Conservation (phyloP, 2,888 invertebrate genomes). For the Lepidochrysops patricia region DNA sequence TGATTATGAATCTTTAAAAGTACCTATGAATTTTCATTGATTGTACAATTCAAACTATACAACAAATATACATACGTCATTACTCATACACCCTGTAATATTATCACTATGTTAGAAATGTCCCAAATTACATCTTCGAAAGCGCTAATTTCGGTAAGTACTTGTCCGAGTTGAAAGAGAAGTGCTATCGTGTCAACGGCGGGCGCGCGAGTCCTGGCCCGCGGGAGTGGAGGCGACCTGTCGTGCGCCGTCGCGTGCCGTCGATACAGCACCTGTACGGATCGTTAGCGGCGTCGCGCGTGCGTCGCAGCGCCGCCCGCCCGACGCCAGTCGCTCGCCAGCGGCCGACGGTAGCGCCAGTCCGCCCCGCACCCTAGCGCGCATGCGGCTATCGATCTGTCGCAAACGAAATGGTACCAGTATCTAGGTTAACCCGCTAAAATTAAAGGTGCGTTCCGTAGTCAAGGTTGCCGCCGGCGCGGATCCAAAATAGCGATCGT, state of each 20-base stretch:
- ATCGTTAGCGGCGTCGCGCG: slow-evolving; percentile 32
- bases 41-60: too few species aligned
- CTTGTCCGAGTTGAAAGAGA: too few species aligned
- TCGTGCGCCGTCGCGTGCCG: not conserved
- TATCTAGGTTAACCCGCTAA: slow-evolving; percentile 74
- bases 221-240: not conserved
- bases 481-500: slow-evolving; percentile 61
- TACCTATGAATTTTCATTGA: too few species aligned
- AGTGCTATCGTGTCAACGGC: not conserved
- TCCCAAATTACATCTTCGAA: too few species aligned
- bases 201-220: not conserved
- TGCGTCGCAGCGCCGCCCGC: slow-evolving; percentile 31
- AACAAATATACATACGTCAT: too few species aligned
- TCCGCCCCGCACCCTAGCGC: slow-evolving; percentile 47
- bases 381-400: slow-evolving; percentile 66
- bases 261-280: not conserved
- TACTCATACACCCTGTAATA: too few species aligned
- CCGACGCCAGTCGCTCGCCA: slow-evolving; percentile 41
- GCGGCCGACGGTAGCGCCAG: slow-evolving; percentile 40
- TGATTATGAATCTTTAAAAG: too few species aligned
- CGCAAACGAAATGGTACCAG: slow-evolving; percentile 57
- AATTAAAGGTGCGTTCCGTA: slow-evolving; percentile 71
- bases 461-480: slow-evolving; percentile 72
- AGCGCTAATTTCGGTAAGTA: too few species aligned
- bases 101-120: too few species aligned